Base-by-base conservation (phyloP, 2,888 invertebrate species). In the Matsumyia berberina region DNA sequence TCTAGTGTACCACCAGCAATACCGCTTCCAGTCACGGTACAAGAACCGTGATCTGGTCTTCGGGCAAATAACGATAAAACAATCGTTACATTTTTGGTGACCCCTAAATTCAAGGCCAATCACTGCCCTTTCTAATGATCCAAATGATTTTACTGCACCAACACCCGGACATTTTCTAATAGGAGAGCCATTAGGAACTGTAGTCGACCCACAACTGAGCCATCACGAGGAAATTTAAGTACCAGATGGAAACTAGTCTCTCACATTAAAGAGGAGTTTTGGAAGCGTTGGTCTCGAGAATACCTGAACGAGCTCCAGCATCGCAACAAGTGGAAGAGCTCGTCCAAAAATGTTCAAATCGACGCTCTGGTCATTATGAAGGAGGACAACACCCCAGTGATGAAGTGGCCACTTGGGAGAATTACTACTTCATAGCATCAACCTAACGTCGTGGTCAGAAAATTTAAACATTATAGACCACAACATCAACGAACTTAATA, bases 291-390 rank as follows among this genome's bases (percentile, higher is more conserved):
- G n/a, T n/a, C n/a, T n/a, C n/a, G n/a, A n/a, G n/a, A n/a, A n/a
- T n/a, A n/a, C n/a, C n/a, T n/a, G n/a, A n/a, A n/a, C n/a, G n/a
- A n/a, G n/a, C n/a, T n/a, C n/a, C n/a, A n/a, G n/a, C n/a, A n/a
- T n/a, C n/a, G n/a, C n/a, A n/a, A n/a, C n/a, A n/a, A n/a, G n/a
- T n/a, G n/a, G n/a, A n/a, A n/a, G n/a, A n/a, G n/a, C n/a, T n/a
- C n/a, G n/a, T n/a, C n/a, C n/a, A n/a, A n/a, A n/a, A n/a, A n/a
- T 11, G 17, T 12, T 11, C 9, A 39, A 39, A 42, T 60, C 42
- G 49, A 17, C 42, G 42, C 58, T 9, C 24, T 42, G 58, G 44
- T 64, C 29, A 64, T 64, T 15, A 64, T 64, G 17, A 66, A 66
- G n/a, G 64, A 66, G 49, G 35, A 49, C 19, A 49, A 49, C 17